Evolutionary conservation across 2,888 invertebrate genomes (phyloP).

Genomic region (Nymphalis c-album): DNA sequence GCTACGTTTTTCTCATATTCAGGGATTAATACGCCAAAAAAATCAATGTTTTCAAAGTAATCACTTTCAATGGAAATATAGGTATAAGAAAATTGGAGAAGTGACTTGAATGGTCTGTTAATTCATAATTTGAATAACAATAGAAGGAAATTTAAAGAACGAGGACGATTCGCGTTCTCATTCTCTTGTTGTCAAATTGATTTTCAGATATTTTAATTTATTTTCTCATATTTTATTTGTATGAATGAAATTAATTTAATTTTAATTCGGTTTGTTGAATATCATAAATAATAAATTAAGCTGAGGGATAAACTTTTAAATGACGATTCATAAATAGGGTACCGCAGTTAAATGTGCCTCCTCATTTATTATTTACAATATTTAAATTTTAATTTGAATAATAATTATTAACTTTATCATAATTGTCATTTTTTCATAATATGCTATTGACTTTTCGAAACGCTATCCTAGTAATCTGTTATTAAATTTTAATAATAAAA

Average conservation of each 20-base stretch:
- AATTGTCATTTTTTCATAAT: too few species aligned
- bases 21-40: neutral
- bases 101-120: slow-evolving; percentile 69
- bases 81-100: slow-evolving; percentile 50
- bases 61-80: neutral
- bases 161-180: slow-evolving; percentile 34
- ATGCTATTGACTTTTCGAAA: too few species aligned
- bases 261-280: slow-evolving; percentile 4
- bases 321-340: neutral
- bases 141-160: slow-evolving; percentile 58
- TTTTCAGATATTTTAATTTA: slow-evolving; percentile 33
- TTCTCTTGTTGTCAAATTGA: slow-evolving; percentile 38
- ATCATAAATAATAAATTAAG: neutral
- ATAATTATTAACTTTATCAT: too few species aligned
- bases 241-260: slow-evolving; percentile 9
- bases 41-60: slow-evolving; percentile 3
- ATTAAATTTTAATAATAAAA: too few species aligned
- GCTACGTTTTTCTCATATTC: too few species aligned
- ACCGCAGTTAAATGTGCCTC: too few species aligned
- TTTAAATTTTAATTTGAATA: too few species aligned
- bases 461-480: too few species aligned
- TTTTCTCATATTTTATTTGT: slow-evolving; percentile 15
- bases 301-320: neutral
- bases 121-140: slow-evolving; percentile 72
- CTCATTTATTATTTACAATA: too few species aligned